phyloP scores from a whole-genome alignment of 2,888 invertebrate species.

The Pyrochroa serraticornis region DNA sequence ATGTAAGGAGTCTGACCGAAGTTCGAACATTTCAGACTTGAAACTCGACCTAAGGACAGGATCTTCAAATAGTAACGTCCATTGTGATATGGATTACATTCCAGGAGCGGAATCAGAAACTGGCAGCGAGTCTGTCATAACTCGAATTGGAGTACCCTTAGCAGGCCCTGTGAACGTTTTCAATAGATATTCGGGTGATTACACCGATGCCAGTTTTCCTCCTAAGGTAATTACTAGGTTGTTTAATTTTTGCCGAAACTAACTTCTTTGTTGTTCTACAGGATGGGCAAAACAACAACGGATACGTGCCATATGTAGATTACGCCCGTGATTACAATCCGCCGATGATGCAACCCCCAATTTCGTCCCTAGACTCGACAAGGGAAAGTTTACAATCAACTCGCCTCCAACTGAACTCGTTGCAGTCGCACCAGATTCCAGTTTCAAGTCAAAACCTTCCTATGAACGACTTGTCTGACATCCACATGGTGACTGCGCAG shows the following conservation, averaged over 20 bases:
- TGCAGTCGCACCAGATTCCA: conserved; percentile 52
- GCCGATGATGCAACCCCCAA: conserved; percentile 68
- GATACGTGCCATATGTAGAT: conserved; percentile 88
- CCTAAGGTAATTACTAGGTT: conserved; percentile 63
- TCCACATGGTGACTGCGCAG: conserved; percentile 49
- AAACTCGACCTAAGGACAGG: conserved; percentile 87
- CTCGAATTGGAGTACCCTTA: conserved; percentile 73
- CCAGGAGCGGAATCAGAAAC: conserved; percentile 63
- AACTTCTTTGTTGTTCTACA: conserved; percentile 50
- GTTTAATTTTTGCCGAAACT: background rate
- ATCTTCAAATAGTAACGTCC: conserved; percentile 75
- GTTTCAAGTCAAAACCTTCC: conserved; percentile 49
- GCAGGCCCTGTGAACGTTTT: conserved; percentile 80
- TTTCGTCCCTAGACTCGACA: conserved; percentile 60
- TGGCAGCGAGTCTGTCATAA: conserved; percentile 62
- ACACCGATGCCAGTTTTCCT: conserved; percentile 78
- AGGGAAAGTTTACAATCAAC: conserved; percentile 57
- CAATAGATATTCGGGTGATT: conserved; percentile 75
- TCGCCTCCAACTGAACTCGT: conserved; percentile 56
- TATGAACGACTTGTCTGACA: conserved; percentile 53
- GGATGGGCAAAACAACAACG: conserved; percentile 84
- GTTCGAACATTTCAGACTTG: conserved; percentile 90
- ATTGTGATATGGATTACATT: conserved; percentile 64
- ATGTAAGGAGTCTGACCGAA: conserved; percentile 82
- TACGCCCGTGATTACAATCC: conserved; percentile 89